Evolutionary conservation across 2,113 vertebrate genomes (phyloP), one percentile per base, ranked within the genome.

Genomic region (Tauraco erythrolophus): DNA sequence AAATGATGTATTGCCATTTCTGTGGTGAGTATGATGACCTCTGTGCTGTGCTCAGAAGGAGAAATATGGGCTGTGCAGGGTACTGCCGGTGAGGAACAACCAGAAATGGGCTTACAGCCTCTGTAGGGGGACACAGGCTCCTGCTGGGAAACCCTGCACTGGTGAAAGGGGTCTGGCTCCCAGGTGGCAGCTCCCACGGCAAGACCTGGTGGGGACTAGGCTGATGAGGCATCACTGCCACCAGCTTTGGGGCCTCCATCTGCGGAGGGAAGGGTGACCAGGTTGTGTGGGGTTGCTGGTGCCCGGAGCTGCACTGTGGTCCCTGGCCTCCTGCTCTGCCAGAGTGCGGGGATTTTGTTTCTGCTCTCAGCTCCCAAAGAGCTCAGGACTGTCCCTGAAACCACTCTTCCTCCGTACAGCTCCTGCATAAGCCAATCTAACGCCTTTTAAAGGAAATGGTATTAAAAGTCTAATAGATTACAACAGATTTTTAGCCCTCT

Each of bases 71-170:
- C n/a, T 69, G 39, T 51, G 68, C 21, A 33, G 68, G 3, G 1
- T 70, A 5, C 35, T 0, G 0, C 31, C 0, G 0, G 46, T 35
- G 51, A 64, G 30, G n/a, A 37, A 46, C 48, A 48, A 22, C 7
- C 10, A 11, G 75, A 41, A 66, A 45, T 62, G 9, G 46, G 21
- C 0, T 0, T 66, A 18, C 33, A 64, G 37, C 61, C 35, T 80
- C 35, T 3, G 1, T 5, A 53, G 37, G 43, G 43, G n/a, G 9
- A 46, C 7, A 4, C 2, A 2, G 70, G 18, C 25, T 62, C 28
- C 7, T 5, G 0, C 8, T 22, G 27, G 9, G 45, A 11, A 22
- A 71, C 37, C 12, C 58, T 0, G 1, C 11, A 6, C 12, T 11
- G 31, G 39, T 19, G 41, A 25, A 60, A 65, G 21, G 60, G 5